Evolutionary conservation across 2,888 invertebrate species (phyloP).

Genomic region (Syritta pipiens): DNA sequence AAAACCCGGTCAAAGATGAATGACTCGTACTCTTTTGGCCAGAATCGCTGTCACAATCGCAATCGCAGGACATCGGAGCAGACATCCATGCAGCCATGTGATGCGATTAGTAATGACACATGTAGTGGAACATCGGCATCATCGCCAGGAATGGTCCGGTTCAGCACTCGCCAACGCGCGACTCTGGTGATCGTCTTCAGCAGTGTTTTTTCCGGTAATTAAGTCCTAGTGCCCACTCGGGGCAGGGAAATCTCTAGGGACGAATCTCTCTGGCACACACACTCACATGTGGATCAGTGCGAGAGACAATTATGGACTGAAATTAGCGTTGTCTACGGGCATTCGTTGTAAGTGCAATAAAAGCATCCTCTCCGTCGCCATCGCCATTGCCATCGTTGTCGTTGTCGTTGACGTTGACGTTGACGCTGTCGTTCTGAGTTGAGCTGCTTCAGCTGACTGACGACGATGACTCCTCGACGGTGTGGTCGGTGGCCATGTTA

Average conservation of each 20-base stretch:
- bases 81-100: constrained; percentile 36
- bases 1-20: constrained; percentile 21
- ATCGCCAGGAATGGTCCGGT: constrained; percentile 37
- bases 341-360: constrained; percentile 49
- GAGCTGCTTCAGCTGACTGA: constrained; percentile 3
- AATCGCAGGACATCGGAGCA: constrained; percentile 9
- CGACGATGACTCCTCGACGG: constrained; percentile 9
- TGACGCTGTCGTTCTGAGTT: neutral
- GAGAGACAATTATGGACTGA: constrained; percentile 61
- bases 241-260: constrained; percentile 30
- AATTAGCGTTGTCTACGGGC: constrained; percentile 61
- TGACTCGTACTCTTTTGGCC: constrained; percentile 8
- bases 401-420: constrained; percentile 4
- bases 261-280: too few relatives aligned
- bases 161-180: constrained; percentile 24
- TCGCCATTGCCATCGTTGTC: too few relatives aligned
- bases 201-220: constrained; percentile 62
- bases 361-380: constrained; percentile 32
- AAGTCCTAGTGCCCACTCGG: constrained; percentile 62
- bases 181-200: constrained; percentile 41
- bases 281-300: constrained; percentile 26
- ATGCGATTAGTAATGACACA: constrained; percentile 58
- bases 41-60: too few relatives aligned
- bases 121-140: constrained; percentile 44
- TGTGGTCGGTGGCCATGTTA: constrained; percentile 55